Base-by-base conservation (phyloP, 2,888 invertebrate species). In the Homarus gammarus region DNA sequence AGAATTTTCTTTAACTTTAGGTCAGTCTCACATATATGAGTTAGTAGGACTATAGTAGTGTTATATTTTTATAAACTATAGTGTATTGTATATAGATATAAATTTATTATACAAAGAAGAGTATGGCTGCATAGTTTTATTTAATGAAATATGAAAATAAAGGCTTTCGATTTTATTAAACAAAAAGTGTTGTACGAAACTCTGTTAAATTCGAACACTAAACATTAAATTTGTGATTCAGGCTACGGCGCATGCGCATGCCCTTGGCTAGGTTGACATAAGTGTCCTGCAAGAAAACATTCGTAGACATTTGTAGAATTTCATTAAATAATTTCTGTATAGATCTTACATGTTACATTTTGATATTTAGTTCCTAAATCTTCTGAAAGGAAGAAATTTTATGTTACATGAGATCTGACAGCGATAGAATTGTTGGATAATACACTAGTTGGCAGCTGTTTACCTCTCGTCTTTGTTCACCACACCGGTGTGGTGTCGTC, bases 401-500 rank as follows among this genome's bases (percentile, higher is more conserved):
- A 2, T 6, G 1, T 2, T 27, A 2, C n/a, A 36, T 44, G 44
- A 27, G 75, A 27, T 44, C n/a, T 75, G 75, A 40, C 44, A 75
- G 75, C 6, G 8, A 44, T 75, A 75, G n/a, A 44, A 75, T 44
- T 75, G 5, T 1, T 8, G 44, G 1, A 22, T 44, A n/a, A 44
- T 44, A 27, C 1, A 27, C 12, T 12, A 44, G n/a, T 44, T n/a
- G 75, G n/a, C n/a, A 5, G 40, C 38, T 12, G 1, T 2, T 15
- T 33, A 22, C 27, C 22, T 27, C 10, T 3, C n/a, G 44, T 75
- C 75, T 75, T 75, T 75, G 75, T 75, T 75, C 75, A 75, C 27
- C 75, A 75, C 15, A 38, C 73, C 75, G 40, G 75, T 75, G 27
- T 10, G 40, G 44, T 75, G 75, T 75, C 75, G 75, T 75, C 75